phyloP scores from a whole-genome alignment of 2,888 invertebrate genomes.

The Phortica okadai region DNA sequence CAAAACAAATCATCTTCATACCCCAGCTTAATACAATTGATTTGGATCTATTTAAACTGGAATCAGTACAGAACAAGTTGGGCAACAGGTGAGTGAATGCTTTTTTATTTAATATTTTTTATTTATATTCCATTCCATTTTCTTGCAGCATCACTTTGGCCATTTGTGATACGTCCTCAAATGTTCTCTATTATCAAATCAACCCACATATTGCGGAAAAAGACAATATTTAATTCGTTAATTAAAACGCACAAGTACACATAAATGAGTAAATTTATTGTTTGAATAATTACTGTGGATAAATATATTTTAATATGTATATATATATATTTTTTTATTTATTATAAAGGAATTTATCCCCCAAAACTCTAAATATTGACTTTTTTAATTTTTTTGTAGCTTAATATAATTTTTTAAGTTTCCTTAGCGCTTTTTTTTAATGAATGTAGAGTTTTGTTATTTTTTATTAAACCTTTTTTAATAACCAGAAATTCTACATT shows the following conservation, averaged over 20 bases:
- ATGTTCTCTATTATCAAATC: constrained; percentile 77
- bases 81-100: constrained; percentile 23
- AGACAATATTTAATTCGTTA: constrained; percentile 25
- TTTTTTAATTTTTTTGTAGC: too few species aligned
- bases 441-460: too few species aligned
- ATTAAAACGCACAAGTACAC: constrained; percentile 11
- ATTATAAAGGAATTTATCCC: background rate
- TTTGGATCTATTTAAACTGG: constrained; percentile 56
- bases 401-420: too few species aligned
- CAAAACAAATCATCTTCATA: constrained; percentile 47
- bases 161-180: constrained; percentile 76
- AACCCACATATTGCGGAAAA: constrained; percentile 60
- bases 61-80: constrained; percentile 54
- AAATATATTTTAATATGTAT: too few species aligned
- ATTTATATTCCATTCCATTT: constrained; percentile 15
- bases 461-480: too few species aligned
- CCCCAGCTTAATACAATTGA: constrained; percentile 56
- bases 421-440: too few species aligned
- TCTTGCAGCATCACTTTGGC: constrained; percentile 67
- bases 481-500: too few species aligned
- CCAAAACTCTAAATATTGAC: too few species aligned
- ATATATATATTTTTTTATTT: background rate
- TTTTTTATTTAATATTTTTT: background rate
- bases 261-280: background rate
- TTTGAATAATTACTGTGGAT: too few species aligned